phyloP scores from a whole-genome alignment of 2,797 vertebrate genomes.

The Xenopus petersii region DNA sequence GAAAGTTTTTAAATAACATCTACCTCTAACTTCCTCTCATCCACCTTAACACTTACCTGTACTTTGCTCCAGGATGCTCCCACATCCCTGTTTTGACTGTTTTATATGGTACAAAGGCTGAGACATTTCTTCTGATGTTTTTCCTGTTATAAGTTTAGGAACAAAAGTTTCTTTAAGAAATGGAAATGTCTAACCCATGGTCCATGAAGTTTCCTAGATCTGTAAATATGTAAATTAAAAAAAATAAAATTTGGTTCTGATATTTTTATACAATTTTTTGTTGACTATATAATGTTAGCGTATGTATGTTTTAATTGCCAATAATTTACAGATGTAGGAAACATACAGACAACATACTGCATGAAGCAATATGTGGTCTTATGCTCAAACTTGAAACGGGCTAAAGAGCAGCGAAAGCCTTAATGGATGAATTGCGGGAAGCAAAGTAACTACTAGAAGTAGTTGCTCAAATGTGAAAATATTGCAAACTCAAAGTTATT shows the following conservation, averaged over 20 bases:
- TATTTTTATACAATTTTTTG: not conserved
- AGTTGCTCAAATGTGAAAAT: not conserved
- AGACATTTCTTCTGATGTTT: conserved; percentile 82
- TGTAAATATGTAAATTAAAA: conserved; percentile 59
- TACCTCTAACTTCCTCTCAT: conserved; percentile 62
- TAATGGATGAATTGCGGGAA: conserved; percentile 20
- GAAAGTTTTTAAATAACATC: not conserved
- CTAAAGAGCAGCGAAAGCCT: conserved; percentile 1
- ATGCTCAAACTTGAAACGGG: not conserved
- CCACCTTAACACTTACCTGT: conserved; percentile 72
- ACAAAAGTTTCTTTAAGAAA: conserved; percentile 63
- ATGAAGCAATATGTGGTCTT: not conserved
- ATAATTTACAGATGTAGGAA: conserved; percentile 39
- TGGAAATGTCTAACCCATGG: conserved; percentile 79
- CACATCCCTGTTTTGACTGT: conserved; percentile 83
- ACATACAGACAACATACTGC: not conserved
- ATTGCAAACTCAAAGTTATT: too few species aligned
- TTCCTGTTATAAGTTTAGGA: conserved; percentile 80
- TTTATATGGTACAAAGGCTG: conserved; percentile 81
- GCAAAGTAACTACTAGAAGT: not conserved
- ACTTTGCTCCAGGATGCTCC: conserved; percentile 75
- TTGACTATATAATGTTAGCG: not conserved
- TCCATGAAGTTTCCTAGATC: conserved; percentile 68
- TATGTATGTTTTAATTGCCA: not conserved
- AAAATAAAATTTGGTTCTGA: too few species aligned